phyloP scores from a whole-genome alignment of 2,888 invertebrate species.

The Tenthredo notha region DNA sequence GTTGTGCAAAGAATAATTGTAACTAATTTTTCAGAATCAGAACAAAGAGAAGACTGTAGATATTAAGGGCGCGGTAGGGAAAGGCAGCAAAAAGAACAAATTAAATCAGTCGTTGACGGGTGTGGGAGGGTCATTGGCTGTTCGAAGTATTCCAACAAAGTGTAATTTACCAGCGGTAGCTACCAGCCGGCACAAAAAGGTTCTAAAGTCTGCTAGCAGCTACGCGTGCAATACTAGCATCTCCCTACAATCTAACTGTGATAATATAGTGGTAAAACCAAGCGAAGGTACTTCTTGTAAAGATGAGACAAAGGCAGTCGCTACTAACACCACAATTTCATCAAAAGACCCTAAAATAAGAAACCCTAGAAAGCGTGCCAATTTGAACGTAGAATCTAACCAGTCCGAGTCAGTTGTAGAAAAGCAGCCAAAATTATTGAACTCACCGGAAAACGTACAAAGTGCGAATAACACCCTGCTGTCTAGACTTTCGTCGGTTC shows the following conservation, averaged over 20 bases:
- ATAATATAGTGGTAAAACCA: constrained; percentile 73
- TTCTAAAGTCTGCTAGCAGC: constrained; percentile 63
- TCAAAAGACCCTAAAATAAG: constrained; percentile 65
- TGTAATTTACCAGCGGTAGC: constrained; percentile 59
- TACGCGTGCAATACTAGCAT: constrained; percentile 64
- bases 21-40: constrained; percentile 64
- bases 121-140: constrained; percentile 65
- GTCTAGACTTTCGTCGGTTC: constrained; percentile 64
- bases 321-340: constrained; percentile 62
- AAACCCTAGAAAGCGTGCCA: constrained; percentile 74
- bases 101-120: constrained; percentile 71
- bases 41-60: constrained; percentile 72
- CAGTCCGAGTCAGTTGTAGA: constrained; percentile 73
- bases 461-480: constrained; percentile 59
- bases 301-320: constrained; percentile 65
- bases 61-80: constrained; percentile 63
- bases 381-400: constrained; percentile 62
- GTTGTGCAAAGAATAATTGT: not conserved
- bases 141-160: constrained; percentile 62
- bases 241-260: constrained; percentile 76
- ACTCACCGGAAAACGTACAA: constrained; percentile 51
- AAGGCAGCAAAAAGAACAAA: constrained; percentile 69
- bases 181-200: constrained; percentile 68
- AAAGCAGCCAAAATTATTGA: constrained; percentile 72
- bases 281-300: constrained; percentile 66